phyloP scores from a whole-genome alignment of 2,888 invertebrate genomes.

The Cantharis rustica region DNA sequence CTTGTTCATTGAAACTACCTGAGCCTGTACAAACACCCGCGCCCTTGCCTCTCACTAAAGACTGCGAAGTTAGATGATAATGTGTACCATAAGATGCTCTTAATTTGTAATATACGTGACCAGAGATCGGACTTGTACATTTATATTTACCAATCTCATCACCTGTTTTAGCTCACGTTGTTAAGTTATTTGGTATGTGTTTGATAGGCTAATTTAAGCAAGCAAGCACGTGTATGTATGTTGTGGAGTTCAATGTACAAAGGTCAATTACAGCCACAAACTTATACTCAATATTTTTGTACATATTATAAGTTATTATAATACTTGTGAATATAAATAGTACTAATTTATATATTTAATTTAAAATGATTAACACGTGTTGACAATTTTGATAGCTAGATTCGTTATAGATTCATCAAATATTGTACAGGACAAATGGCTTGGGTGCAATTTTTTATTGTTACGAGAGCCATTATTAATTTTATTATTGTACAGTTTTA shows the following conservation, averaged over 20 bases:
- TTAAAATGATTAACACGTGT: constrained; percentile 58
- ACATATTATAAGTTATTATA: constrained; percentile 59
- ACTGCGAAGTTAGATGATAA: constrained; percentile 90
- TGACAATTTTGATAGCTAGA: constrained; percentile 58
- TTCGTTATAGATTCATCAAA: constrained; percentile 56
- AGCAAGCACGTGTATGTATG: constrained; percentile 35
- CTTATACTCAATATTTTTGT: constrained; percentile 61
- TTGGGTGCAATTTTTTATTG: constrained; percentile 55
- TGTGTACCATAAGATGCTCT: constrained; percentile 42
- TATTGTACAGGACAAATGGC: constrained; percentile 58
- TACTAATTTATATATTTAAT: constrained; percentile 58
- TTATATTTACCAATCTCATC: constrained; percentile 37
- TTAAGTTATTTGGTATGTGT: constrained; percentile 50
- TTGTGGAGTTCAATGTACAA: constrained; percentile 57
- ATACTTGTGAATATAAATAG: constrained; percentile 57
- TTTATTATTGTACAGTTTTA: constrained; percentile 49
- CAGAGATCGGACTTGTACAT: constrained; percentile 51
- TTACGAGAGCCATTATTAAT: constrained; percentile 52
- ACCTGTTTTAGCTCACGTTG: constrained; percentile 53
- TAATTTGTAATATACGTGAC: constrained; percentile 47
- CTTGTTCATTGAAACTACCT: constrained; percentile 32
- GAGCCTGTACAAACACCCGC: constrained; percentile 46
- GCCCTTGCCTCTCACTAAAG: constrained; percentile 72
- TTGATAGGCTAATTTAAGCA: constrained; percentile 39
- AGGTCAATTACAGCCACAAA: constrained; percentile 61